A percentile compares a stretch with the other conserved stretches of the same genome.
Evolutionary conservation across 2,888 invertebrate species (phyloP).

Genomic region (Cyclophora punctaria): DNA sequence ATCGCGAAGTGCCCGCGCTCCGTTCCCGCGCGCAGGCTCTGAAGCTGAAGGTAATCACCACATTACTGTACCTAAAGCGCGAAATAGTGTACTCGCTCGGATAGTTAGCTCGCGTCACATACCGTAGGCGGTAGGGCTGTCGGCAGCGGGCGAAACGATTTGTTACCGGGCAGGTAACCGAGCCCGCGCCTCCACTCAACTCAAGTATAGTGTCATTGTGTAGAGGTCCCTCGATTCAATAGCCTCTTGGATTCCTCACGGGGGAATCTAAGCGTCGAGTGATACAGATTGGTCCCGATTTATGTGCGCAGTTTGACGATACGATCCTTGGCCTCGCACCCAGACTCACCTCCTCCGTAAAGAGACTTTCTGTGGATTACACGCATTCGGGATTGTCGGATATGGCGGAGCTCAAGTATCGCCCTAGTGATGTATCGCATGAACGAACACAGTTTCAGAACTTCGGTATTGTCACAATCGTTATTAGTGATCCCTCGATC

Average conservation of each 20-base stretch:
- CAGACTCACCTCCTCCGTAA: slow-evolving; percentile 12
- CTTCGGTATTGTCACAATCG: too few species aligned
- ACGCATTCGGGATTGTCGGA: slow-evolving; percentile 32
- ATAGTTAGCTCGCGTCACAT: neutral
- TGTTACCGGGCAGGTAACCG: neutral
- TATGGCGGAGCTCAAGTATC: slow-evolving; percentile 28
- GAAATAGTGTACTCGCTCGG: too few species aligned
- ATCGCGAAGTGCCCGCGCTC: slow-evolving; percentile 13
- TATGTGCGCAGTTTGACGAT: slow-evolving; percentile 28
- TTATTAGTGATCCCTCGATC: too few species aligned
- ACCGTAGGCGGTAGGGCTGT: neutral
- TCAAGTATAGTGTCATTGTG: slow-evolving; percentile 5
- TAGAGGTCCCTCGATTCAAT: slow-evolving; percentile 10
- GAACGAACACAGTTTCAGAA: too few species aligned
- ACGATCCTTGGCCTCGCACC: slow-evolving; percentile 17
- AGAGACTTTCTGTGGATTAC: slow-evolving; percentile 35
- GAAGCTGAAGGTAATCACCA: slow-evolving; percentile 25
- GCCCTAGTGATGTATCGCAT: slow-evolving; percentile 19
- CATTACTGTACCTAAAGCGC: too few species aligned
- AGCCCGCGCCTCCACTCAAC: too few species aligned
- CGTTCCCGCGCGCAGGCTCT: slow-evolving; percentile 2
- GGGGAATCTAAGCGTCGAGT: slow-evolving; percentile 15
- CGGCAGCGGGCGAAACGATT: slow-evolving; percentile 4
- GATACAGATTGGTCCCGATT: slow-evolving; percentile 43
- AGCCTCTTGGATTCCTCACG: slow-evolving; percentile 7